phyloP scores from a whole-genome alignment of 1,140 invertebrate species.

The Megalopta genalis region DNA sequence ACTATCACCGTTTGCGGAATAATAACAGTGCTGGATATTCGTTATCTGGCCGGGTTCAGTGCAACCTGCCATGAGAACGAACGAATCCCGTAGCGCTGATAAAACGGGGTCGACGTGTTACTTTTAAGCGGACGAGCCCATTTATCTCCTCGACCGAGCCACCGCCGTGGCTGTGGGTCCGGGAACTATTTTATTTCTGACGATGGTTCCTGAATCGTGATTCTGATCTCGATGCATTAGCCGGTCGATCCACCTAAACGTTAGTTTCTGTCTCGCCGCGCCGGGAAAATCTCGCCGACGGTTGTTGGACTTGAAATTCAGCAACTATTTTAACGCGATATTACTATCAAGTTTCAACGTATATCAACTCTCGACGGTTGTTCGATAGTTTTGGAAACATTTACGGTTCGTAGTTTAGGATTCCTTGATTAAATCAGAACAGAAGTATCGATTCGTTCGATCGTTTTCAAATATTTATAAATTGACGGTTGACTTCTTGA shows the following conservation, averaged over 20 bases:
- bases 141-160: constrained; percentile 50
- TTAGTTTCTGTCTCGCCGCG: not conserved
- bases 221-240: constrained; percentile 9
- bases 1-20: constrained; percentile 23
- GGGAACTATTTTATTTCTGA: constrained; percentile 14
- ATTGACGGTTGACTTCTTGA: too few relatives aligned
- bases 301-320: too few relatives aligned
- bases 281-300: not conserved
- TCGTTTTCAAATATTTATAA: too few relatives aligned
- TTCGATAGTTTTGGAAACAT: too few relatives aligned
- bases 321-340: too few relatives aligned
- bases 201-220: constrained; percentile 19
- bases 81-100: constrained; percentile 40
- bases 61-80: constrained; percentile 34
- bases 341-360: too few relatives aligned
- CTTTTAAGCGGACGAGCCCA: constrained; percentile 52
- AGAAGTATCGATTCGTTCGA: too few relatives aligned
- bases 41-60: constrained; percentile 29
- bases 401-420: too few relatives aligned
- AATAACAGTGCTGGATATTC: constrained; percentile 39
- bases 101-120: constrained; percentile 54
- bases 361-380: too few relatives aligned
- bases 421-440: too few relatives aligned
- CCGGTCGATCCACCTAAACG: not conserved
- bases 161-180: not conserved